phyloP scores from a whole-genome alignment of 2,888 invertebrate genomes.

The Dynastes maya region DNA sequence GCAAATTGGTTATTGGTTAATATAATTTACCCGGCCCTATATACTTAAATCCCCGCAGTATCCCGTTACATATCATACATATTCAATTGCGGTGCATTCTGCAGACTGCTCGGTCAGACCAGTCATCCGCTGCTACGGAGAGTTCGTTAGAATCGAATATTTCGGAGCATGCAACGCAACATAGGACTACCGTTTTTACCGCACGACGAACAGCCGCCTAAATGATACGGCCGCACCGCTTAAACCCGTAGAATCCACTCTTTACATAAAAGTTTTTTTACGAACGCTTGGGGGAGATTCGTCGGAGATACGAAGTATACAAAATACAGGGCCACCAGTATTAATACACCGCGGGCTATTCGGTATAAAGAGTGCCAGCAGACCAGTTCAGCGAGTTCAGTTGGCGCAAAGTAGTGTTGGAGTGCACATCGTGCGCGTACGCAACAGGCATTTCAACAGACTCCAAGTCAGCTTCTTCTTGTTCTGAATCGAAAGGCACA shows the following conservation, averaged over 20 bases:
- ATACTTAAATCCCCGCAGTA: too few relatives aligned
- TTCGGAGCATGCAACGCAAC: too few relatives aligned
- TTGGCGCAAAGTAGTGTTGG: slow-evolving; percentile 48
- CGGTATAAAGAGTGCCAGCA: slow-evolving; percentile 41
- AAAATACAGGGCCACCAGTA: slow-evolving; percentile 15
- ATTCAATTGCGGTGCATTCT: neutral
- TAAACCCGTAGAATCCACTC: too few relatives aligned
- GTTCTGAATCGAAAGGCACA: neutral
- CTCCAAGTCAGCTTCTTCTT: slow-evolving; percentile 32
- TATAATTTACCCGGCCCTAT: too few relatives aligned
- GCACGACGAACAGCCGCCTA: too few relatives aligned
- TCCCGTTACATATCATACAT: neutral
- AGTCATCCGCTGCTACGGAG: neutral
- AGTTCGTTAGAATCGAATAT: too few relatives aligned
- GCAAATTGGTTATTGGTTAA: too few relatives aligned
- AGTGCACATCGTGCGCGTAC: slow-evolving; percentile 35
- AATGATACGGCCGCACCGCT: too few relatives aligned
- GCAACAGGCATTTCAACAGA: slow-evolving; percentile 45
- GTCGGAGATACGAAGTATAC: neutral
- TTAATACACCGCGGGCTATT: slow-evolving; percentile 23
- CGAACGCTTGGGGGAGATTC: neutral
- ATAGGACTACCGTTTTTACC: too few relatives aligned
- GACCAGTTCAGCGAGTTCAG: slow-evolving; percentile 46
- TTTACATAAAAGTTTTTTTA: neutral
- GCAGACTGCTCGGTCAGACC: neutral